phyloP scores from a whole-genome alignment of 1,140 invertebrate species.

The Aradophagus sp. region DNA sequence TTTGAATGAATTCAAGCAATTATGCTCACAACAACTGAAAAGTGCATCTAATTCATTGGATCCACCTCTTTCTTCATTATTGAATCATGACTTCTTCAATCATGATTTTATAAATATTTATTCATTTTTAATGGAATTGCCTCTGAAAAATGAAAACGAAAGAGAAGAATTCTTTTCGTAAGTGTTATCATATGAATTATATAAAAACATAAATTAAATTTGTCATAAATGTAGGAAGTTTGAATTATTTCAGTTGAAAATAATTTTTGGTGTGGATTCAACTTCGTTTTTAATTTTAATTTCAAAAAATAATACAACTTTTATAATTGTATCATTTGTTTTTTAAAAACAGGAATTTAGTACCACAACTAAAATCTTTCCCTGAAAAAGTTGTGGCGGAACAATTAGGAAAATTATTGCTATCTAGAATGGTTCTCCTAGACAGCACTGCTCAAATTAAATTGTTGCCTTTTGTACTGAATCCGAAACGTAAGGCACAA shows the following conservation, averaged over 20 bases:
- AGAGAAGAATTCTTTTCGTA: slow-evolving; percentile 85
- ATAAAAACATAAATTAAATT: slow-evolving; percentile 6
- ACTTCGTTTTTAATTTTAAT: neutral
- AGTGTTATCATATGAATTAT: slow-evolving; percentile 24
- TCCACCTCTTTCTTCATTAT: slow-evolving; percentile 78
- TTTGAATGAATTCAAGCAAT: slow-evolving; percentile 80
- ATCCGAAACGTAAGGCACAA: slow-evolving; percentile 75
- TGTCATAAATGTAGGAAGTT: neutral
- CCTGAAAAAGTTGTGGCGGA: slow-evolving; percentile 86
- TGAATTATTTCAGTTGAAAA: too few relatives aligned
- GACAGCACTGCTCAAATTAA: slow-evolving; percentile 84
- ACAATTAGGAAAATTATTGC: slow-evolving; percentile 82
- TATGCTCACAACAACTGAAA: slow-evolving; percentile 80
- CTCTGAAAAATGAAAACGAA: slow-evolving; percentile 84
- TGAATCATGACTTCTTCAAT: slow-evolving; percentile 85
- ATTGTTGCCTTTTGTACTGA: slow-evolving; percentile 84
- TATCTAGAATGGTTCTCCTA: slow-evolving; percentile 88
- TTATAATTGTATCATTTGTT: slow-evolving; percentile 9
- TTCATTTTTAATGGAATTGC: slow-evolving; percentile 86
- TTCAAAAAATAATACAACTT: neutral
- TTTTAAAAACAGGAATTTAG: slow-evolving; percentile 74
- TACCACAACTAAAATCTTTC: slow-evolving; percentile 80
- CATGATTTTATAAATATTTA: slow-evolving; percentile 89
- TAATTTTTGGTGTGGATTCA: neutral
- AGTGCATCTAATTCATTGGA: slow-evolving; percentile 77